Evolutionary conservation across 2,113 vertebrate species (phyloP), one percentile per base, ranked within the genome.

Genomic region (Phasianus colchicus): DNA sequence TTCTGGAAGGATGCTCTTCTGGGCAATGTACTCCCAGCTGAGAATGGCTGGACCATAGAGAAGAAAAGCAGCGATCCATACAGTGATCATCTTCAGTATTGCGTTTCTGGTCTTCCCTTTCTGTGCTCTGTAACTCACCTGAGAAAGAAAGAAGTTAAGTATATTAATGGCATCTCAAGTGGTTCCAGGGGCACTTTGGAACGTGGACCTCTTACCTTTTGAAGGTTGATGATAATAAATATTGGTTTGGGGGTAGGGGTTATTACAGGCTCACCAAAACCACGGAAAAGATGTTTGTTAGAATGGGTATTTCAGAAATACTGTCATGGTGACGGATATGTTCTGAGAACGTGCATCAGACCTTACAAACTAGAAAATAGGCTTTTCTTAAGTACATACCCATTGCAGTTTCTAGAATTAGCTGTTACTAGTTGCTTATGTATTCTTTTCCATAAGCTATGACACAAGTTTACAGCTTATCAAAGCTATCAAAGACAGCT

Each of bases 61-160:
- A 30, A 98, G 97, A 64, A 98, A 98, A 8, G 97, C 98, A 50
- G 98, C 97, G 67, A 98, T 90, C 98, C 98, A 97, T 32, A 98
- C 97, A 40, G 82, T 60, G 6, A 96, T 52, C 97, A 98, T 98
- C 95, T 98, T 98, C 57, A 98, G 9, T 36, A 98, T 34, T 11
- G 97, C 63, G 14, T 93, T 97, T 61, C 92, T 97, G 15, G 97
- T 98, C 85, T 97, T 98, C 14, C 97, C 95, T 65, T 98, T 98
- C 94, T 98, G 98, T 66, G 97, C 97, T 81, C 97, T 97, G 96
- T 98, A 98, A 88, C 96, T 98, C 92, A 97, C 96, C 98, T 98
- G 86, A 57, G 58, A 54, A 63, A 74, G 73, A 71, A 45, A 36
- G 38, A 74, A 84, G 61, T 65, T 27, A 55, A 5, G 29, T 13